phyloP scores from a whole-genome alignment of 2,888 invertebrate species.

The Microctonus hyperodae region DNA sequence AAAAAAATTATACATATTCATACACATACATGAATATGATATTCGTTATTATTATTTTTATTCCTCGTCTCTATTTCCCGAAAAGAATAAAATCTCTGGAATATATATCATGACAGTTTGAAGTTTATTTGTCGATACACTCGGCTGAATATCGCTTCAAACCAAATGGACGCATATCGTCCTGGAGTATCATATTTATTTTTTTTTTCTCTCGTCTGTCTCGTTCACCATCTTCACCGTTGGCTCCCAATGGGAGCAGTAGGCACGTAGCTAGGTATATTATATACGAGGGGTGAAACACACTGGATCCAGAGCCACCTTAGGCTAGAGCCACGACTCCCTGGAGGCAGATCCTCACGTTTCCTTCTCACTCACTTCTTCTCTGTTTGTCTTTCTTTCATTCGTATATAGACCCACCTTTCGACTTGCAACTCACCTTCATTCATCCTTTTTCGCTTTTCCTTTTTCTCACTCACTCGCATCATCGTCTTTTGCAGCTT shows the following conservation, averaged over 20 bases:
- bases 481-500: constrained; percentile 7
- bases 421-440: constrained; percentile 11
- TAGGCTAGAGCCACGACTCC: constrained; percentile 45
- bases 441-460: constrained; percentile 35
- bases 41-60: not conserved
- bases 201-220: constrained; percentile 2
- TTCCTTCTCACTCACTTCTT: constrained; percentile 21
- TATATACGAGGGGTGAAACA: constrained; percentile 53
- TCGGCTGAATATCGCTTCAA: constrained; percentile 27
- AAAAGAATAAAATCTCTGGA: not conserved
- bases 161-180: constrained; percentile 29
- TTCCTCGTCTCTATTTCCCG: not conserved
- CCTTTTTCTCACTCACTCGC: constrained; percentile 12
- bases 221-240: constrained; percentile 22
- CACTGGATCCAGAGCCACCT: constrained; percentile 47
- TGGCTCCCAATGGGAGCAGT: constrained; percentile 39
- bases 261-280: constrained; percentile 50
- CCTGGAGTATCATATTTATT: constrained; percentile 11
- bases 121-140: constrained; percentile 23
- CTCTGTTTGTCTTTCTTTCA: not conserved
- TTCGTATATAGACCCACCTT: constrained; percentile 4
- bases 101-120: constrained; percentile 11
- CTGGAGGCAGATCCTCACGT: constrained; percentile 46
- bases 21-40: no score
- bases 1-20: not conserved